phyloP scores from a whole-genome alignment of 2,888 invertebrate genomes.

The Idaea aversata region DNA sequence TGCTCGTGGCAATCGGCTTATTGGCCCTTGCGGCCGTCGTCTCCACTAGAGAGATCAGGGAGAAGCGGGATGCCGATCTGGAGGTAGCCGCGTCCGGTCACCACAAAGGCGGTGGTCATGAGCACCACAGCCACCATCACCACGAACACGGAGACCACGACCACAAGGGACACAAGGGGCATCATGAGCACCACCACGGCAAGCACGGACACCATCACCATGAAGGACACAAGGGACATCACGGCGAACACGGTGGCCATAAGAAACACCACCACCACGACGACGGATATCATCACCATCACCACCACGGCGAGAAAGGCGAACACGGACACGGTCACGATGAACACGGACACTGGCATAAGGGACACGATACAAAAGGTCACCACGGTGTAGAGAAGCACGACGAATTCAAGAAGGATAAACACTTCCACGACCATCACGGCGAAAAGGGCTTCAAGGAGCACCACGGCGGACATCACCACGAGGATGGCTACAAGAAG shows the following conservation, averaged over 20 bases:
- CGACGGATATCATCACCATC: slow-evolving; percentile 82
- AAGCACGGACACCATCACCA: slow-evolving; percentile 86
- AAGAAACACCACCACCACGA: slow-evolving; percentile 83
- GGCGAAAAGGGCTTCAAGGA: slow-evolving; percentile 88
- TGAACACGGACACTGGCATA: slow-evolving; percentile 85
- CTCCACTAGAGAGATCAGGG: slow-evolving; percentile 72
- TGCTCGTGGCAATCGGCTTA: slow-evolving; percentile 63
- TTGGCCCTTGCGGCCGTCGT: slow-evolving; percentile 72
- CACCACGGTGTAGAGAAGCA: slow-evolving; percentile 90
- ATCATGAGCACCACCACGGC: slow-evolving; percentile 83
- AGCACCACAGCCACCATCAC: slow-evolving; percentile 83
- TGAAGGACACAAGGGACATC: slow-evolving; percentile 81
- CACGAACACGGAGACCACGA: slow-evolving; percentile 82
- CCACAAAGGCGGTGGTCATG: slow-evolving; percentile 81
- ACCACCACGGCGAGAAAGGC: slow-evolving; percentile 83
- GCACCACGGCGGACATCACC: slow-evolving; percentile 88
- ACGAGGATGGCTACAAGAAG: slow-evolving; percentile 88
- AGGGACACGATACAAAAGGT: slow-evolving; percentile 91
- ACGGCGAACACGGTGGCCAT: slow-evolving; percentile 82
- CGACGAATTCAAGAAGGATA: slow-evolving; percentile 91
- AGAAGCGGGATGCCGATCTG: slow-evolving; percentile 73
- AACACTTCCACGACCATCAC: slow-evolving; percentile 91
- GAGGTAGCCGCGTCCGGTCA: slow-evolving; percentile 72
- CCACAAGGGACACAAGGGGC: slow-evolving; percentile 84
- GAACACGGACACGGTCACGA: slow-evolving; percentile 80